Evolutionary conservation across 2,888 invertebrate genomes (phyloP), one percentile per base, ranked within the genome.

Genomic region (Argyresthia goedartella): DNA sequence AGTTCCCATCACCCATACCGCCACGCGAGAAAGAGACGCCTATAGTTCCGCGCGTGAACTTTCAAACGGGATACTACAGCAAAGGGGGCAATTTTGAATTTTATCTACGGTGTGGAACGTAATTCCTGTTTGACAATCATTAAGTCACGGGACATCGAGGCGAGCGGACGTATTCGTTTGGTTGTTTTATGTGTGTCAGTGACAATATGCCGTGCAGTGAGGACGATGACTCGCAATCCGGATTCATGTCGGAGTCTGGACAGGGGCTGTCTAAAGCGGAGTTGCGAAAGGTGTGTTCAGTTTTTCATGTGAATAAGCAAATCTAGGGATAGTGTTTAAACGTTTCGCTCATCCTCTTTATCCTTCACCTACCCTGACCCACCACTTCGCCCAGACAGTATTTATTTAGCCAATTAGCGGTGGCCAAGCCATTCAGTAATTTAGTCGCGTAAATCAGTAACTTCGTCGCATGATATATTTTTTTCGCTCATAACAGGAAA

Each of bases 191-290:
- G 48, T 48, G 35, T 48, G 35, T 8, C 8, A 52, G 50, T 50
- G 59, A 60, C 52, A 69, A 62, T 65, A 90, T 91, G 90, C 89
- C 89, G 63, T 89, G 88, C 62, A 90, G 89, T 76, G 91, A 90
- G 58, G 90, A 90, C 68, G 90, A 87, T 60, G 89, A 90, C 55
- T 85, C 86, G 46, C 85, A 84, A 57, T 76, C 74, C 47, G 85
- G 82, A 56, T 86, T 80, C 57, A 64, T 69, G 33, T 79, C 82
- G 41, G 90, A 91, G 56, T 67, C 88, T n/a, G 78, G 74, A 45
- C 77, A 87, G 6, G 89, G 88, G 54, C 82, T 91, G 88, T 90
- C 91, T 0, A 92, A 92, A 66, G 92, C 92, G 0, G 92, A 92
- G 67, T 76, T 92, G 54, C 81, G 92, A 73, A 91, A 91, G 89